Conservation (phyloP, 2,113 vertebrate genomes). For the Balaenoptera acutorostrata region DNA sequence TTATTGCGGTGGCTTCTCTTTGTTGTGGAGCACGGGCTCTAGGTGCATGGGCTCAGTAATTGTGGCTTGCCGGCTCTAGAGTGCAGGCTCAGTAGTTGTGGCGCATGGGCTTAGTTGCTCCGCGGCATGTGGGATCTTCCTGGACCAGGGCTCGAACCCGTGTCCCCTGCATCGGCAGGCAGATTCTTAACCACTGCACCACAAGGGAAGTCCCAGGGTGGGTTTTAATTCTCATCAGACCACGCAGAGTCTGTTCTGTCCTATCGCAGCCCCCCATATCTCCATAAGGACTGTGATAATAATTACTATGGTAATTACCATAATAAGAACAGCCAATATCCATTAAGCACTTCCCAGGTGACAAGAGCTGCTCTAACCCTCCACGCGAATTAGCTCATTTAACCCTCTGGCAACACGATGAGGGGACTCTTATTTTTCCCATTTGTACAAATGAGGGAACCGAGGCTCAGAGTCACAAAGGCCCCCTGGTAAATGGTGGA, state of each 20-base stretch:
- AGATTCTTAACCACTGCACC: no score
- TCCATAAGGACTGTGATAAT: fast-evolving
- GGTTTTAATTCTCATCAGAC: neutral
- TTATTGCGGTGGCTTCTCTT: no score
- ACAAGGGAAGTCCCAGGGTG: neutral
- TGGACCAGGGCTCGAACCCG: no score
- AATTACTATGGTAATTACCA: neutral
- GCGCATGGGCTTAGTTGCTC: no score
- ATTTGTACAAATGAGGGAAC: neutral
- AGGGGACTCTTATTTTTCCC: neutral
- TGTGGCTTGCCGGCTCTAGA: no score
- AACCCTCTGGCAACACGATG: neutral
- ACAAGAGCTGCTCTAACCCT: neutral
- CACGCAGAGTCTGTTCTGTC: neutral
- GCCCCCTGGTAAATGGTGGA: fast-evolving
- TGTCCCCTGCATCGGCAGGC: no score
- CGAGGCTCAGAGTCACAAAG: neutral
- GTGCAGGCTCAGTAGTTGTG: no score
- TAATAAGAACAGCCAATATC: neutral
- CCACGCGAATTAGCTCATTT: fast-evolving
- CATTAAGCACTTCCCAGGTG: neutral
- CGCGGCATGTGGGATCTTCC: no score
- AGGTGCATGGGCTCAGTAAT: no score
- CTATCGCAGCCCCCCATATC: neutral
- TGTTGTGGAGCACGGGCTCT: no score